Evolutionary conservation across 2,888 invertebrate species (phyloP), one percentile per base, ranked within the genome.

Genomic region (Oegoconia quadripuncta): DNA sequence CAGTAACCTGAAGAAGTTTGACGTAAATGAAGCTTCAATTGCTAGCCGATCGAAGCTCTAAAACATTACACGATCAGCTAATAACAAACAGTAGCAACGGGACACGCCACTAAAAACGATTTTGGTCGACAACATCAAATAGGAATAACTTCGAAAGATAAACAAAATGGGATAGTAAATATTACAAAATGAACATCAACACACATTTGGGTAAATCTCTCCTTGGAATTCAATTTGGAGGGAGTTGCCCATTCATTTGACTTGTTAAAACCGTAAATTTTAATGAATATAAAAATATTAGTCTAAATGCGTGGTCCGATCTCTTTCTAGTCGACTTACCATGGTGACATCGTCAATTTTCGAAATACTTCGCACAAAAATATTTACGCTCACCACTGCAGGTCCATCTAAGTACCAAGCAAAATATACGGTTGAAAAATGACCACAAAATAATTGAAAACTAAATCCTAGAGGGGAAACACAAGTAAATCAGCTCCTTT

Each of bases 281-380:
- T 61, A 57, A 60, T 64, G 64, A 60, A 67, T 60, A 68, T 65
- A 74, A 67, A 62, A 62, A 65, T 64, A 72, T 72, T 64, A 75
- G 60, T 65, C 75, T 81, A 82, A 60, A 65, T 67, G 70, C 73
- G 75, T 18, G 5, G 23, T n/a, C 27, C n/a, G 13, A n/a, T 17
- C 22, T 13, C 66, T 59, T 64, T 62, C n/a, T n/a, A n/a, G 75
- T 67, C 75, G 86, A 96, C 96, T 96, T 95, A 97, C 97, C 97
- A 97, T 97, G 74, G 96, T 97, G 89, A 97, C 97, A 92, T 97
- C 97, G 93, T 97, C 97, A 91, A 97, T 97, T 92, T 97, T 97
- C 90, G 97, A 96, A 91, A 98, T 96, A 95, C 97, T 97, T 92
- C 97, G 91, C 90, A 97, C 95, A 93, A 96, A 96, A 91, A 97